Evolutionary conservation across 2,888 invertebrate genomes (phyloP).

Genomic region (Eretmocerus hayati): DNA sequence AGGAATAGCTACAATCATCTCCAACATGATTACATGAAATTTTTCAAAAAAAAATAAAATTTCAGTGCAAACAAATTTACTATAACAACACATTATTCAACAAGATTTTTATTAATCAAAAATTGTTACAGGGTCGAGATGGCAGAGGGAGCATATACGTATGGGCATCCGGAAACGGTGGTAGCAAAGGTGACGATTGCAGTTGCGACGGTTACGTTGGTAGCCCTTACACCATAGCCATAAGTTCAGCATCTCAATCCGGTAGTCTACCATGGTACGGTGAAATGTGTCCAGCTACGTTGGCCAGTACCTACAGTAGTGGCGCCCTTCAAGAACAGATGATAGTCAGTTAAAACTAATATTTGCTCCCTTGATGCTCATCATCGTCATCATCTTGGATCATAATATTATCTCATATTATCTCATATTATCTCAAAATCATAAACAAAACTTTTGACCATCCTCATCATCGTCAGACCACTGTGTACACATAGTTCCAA

Average conservation of each 20-base stretch:
- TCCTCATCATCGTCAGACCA: slow-evolving; percentile 1
- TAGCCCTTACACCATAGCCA: slow-evolving; percentile 79
- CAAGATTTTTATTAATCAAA: background rate
- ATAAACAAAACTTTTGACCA: background rate
- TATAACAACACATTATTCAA: no score
- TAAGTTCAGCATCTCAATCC: slow-evolving; percentile 78
- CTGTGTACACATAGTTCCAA: no score
- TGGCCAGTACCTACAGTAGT: slow-evolving; percentile 85
- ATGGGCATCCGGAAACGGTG: slow-evolving; percentile 92
- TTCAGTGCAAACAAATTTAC: no score
- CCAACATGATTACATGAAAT: no score
- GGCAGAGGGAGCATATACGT: slow-evolving; percentile 83
- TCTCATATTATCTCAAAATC: background rate
- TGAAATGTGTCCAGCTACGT: slow-evolving; percentile 80
- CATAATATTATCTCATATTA: background rate
- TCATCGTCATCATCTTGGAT: background rate
- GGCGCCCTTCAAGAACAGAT: slow-evolving; percentile 78
- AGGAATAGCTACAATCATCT: no score
- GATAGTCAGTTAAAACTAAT: slow-evolving; percentile 67
- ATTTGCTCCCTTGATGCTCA: background rate
- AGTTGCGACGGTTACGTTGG: slow-evolving; percentile 86
- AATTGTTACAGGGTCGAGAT: slow-evolving; percentile 62
- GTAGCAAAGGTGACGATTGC: slow-evolving; percentile 75
- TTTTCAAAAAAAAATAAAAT: no score
- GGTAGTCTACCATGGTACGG: slow-evolving; percentile 86